These are phyloP conservation scores for Ischnus inquisitorius DNA, from an alignment of 2,888 invertebrate species.

Conservation along the genomic window DNA sequence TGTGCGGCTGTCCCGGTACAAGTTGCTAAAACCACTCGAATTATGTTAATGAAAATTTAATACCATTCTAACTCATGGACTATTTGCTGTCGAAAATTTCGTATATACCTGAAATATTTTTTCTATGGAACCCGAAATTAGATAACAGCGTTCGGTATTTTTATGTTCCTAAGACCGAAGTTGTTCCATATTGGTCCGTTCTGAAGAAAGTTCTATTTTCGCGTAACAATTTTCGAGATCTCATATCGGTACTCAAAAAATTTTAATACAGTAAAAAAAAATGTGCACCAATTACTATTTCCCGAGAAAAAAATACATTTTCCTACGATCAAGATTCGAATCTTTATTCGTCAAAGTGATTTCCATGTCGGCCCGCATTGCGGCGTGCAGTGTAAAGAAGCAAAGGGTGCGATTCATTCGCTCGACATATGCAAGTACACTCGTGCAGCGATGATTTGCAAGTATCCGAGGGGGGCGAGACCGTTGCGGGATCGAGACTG, in stretches of 20 bases:
- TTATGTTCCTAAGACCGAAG: too few relatives aligned
- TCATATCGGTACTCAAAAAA: neutral
- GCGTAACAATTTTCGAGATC: neutral
- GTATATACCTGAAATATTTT: neutral
- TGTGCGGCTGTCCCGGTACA: neutral
- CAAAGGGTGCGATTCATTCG: neutral
- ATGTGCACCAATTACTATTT: neutral
- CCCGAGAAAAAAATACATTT: neutral
- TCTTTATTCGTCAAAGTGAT: neutral
- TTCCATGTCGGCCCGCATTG: neutral
- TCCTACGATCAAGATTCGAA: neutral
- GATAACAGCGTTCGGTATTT: too few relatives aligned
- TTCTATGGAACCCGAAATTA: neutral
- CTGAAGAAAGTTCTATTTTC: neutral
- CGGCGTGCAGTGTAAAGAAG: neutral
- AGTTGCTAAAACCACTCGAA: neutral
- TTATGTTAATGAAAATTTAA: neutral
- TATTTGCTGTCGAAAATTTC: neutral
- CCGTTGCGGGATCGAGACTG: slow-evolving; percentile 1
- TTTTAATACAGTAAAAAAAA: too few relatives aligned
- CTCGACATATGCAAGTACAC: neutral
- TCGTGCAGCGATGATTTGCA: neutral
- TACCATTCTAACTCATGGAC: neutral
- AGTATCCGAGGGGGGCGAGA: neutral
- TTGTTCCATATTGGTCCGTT: neutral